phyloP scores from a whole-genome alignment of 92 coral and sea anemone genomes.

The Palythoa grandis region DNA sequence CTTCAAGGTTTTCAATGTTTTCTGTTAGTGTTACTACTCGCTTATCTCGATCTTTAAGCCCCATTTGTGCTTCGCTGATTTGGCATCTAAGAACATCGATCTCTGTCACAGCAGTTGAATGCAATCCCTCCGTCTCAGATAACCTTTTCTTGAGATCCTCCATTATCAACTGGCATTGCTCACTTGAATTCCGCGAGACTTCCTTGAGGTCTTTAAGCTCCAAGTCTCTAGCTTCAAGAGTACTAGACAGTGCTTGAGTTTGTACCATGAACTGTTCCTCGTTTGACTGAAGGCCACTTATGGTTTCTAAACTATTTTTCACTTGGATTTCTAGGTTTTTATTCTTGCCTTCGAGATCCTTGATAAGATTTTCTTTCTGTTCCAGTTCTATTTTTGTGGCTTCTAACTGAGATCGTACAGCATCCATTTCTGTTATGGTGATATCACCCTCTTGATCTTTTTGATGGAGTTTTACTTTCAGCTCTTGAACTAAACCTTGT shows the following conservation, averaged over 20 bases:
- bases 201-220: conserved; percentile 21
- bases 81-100: conserved; percentile 25
- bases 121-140: conserved; percentile 5
- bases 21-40: not conserved
- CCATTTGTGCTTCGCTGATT: not conserved
- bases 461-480: conserved; percentile 33
- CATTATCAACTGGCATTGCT: not conserved
- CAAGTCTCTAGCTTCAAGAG: conserved; percentile 20
- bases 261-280: conserved; percentile 4
- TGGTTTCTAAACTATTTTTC: conserved; percentile 43
- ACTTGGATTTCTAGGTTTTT: conserved; percentile 64
- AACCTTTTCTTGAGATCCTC: conserved; percentile 24
- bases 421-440: conserved; percentile 45
- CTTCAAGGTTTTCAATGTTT: conserved; percentile 36
- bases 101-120: conserved; percentile 7
- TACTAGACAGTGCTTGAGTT: conserved; percentile 21
- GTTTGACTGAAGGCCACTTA: conserved; percentile 24
- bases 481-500: conserved; percentile 43
- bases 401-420: conserved; percentile 48
- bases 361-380: conserved; percentile 19
- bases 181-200: conserved; percentile 16
- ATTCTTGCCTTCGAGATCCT: conserved; percentile 55
- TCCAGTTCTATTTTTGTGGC: conserved; percentile 33
- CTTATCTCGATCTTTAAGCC: conserved; percentile 21
- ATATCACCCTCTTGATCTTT: conserved; percentile 41